phyloP scores from a whole-genome alignment of 2,113 vertebrate genomes.

The Ariopsis seemanni region DNA sequence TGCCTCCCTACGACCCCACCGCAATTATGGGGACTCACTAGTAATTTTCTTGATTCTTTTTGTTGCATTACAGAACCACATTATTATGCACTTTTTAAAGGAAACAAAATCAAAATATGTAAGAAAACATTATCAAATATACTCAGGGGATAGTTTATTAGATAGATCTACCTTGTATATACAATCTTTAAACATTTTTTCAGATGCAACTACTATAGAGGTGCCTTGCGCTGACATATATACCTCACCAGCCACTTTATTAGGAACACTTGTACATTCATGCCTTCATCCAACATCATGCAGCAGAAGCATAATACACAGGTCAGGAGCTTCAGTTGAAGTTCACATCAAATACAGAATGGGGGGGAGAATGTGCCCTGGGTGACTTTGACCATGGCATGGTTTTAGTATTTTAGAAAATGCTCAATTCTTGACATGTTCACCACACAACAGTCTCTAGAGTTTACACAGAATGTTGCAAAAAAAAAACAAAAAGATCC shows the following conservation, averaged over 20 bases:
- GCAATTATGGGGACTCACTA: background rate
- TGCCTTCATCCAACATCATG: background rate
- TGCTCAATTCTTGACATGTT: background rate
- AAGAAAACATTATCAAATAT: background rate
- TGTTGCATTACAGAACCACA: background rate
- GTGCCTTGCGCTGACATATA: background rate
- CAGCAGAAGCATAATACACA: background rate
- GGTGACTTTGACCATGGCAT: background rate
- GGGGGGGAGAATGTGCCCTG: background rate
- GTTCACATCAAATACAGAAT: background rate
- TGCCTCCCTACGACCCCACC: too few relatives aligned
- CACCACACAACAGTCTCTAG: background rate
- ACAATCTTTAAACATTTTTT: background rate
- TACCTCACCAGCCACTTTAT: background rate
- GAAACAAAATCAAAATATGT: background rate
- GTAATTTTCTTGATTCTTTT: background rate
- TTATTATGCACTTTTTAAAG: background rate
- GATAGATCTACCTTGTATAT: background rate
- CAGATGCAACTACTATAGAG: too few relatives aligned
- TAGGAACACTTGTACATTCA: background rate
- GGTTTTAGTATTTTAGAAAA: background rate
- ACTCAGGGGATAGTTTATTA: background rate
- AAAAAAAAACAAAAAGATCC: background rate
- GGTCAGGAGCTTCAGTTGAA: background rate
- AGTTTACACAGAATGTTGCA: background rate